phyloP scores from a whole-genome alignment of 2,888 invertebrate species.

The Nomada ferruginata region DNA sequence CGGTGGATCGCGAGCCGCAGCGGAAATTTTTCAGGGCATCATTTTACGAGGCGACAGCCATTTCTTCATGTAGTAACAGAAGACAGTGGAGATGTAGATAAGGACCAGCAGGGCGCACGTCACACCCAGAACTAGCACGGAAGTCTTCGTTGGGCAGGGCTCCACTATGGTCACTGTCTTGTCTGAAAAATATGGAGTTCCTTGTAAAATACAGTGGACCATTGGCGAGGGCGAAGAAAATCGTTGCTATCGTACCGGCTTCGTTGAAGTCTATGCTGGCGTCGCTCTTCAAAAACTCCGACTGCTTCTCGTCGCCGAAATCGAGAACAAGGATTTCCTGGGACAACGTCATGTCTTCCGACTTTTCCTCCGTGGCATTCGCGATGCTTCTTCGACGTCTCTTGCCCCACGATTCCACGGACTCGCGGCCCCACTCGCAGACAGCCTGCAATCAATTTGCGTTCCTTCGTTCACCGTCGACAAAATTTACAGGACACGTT shows the following conservation, averaged over 20 bases:
- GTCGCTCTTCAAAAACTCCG: slow-evolving; percentile 92
- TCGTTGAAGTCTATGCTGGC: slow-evolving; percentile 87
- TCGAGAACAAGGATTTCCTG: slow-evolving; percentile 97
- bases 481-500: fast-evolving
- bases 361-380: slow-evolving; percentile 88
- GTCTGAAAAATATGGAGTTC: slow-evolving; percentile 86
- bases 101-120: slow-evolving; percentile 95
- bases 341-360: slow-evolving; percentile 96
- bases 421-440: slow-evolving; percentile 96
- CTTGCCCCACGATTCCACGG: slow-evolving; percentile 96
- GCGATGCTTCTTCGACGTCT: slow-evolving; percentile 90
- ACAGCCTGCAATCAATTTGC: slow-evolving; percentile 87
- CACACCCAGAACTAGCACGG: slow-evolving; percentile 95
- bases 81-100: slow-evolving; percentile 95
- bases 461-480: not conserved
- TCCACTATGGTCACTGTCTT: slow-evolving; percentile 96
- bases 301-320: slow-evolving; percentile 95
- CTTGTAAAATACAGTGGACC: no score
- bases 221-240: not conserved
- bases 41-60: slow-evolving; percentile 95
- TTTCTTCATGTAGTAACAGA: slow-evolving; percentile 97
- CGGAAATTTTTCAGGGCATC: slow-evolving; percentile 86
- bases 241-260: slow-evolving; percentile 78
- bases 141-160: slow-evolving; percentile 96
- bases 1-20: not conserved